Evolutionary conservation across 2,797 vertebrate genomes (phyloP).

Genomic region (Alca torda): DNA sequence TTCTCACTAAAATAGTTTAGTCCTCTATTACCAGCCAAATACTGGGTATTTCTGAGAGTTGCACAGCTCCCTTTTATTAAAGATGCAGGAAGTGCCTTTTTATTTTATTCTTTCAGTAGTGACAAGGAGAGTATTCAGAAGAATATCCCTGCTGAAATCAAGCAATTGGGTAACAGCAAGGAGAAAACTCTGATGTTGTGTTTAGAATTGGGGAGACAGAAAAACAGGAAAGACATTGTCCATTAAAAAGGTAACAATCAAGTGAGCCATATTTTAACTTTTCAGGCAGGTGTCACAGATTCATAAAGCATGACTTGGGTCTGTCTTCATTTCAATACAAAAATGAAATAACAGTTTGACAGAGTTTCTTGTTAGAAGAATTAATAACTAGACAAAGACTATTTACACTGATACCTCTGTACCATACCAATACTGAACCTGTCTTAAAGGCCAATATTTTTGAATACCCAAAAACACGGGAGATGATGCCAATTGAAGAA

Average conservation of each 20-base stretch:
- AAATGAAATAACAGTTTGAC: background rate
- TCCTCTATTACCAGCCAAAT: background rate
- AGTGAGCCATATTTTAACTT: background rate
- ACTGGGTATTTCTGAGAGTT: background rate
- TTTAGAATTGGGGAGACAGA: background rate
- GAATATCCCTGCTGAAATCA: background rate
- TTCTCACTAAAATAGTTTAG: background rate
- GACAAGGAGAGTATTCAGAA: background rate
- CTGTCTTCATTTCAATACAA: background rate
- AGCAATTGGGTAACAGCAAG: background rate
- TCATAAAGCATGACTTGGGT: background rate
- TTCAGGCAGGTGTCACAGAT: background rate
- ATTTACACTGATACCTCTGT: background rate
- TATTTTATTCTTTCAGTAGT: background rate
- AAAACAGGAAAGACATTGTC: background rate
- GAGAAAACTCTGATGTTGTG: background rate
- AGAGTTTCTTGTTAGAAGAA: background rate
- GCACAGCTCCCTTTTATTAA: background rate
- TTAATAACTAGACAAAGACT: background rate
- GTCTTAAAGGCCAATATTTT: background rate
- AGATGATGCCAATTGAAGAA: background rate
- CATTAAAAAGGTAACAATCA: background rate
- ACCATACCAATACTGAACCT: background rate
- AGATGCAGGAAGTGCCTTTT: background rate
- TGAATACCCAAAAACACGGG: background rate